Evolutionary conservation across 2,888 invertebrate genomes (phyloP), one percentile per base, ranked within the genome.

Genomic region (Tachina grossa): DNA sequence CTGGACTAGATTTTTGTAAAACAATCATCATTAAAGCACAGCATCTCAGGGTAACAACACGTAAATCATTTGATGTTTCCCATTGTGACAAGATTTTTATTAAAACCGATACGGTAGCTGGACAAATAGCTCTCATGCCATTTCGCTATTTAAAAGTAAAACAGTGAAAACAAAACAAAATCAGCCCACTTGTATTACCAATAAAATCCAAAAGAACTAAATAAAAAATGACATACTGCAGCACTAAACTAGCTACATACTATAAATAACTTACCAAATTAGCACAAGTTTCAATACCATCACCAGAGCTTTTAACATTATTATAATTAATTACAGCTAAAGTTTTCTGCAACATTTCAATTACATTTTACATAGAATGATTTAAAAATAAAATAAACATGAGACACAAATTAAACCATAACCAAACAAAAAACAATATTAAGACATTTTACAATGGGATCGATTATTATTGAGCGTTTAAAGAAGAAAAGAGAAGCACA

Each of bases 51-150:
- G 94, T 93, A 39, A 93, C 91, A 71, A 91, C 89, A 59, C 94
- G 93, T 45, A 94, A 89, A 43, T 90, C 90, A 85, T 89, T 88
- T 49, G 92, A 88, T 45, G 92, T 91, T 86, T 93, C 93, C 89
- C 92, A 92, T 76, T 91, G 91, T 78, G 93, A 91, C 65, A 95
- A 91, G n/a, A 94, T 92, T 87, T 92, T 93, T 89, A 94, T 93
- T 69, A 95, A 90, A 78, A 95, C 93, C 84, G 94, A 94, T 71
- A 94, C 93, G 13, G 95, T 95, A 22, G 95, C 94, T 16, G 95
- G 95, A 87, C 94, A 94, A 85, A 95, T 94, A 63, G 94, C 94
- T 87, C 94, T 93, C 90, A 94, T 92, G 57, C 94, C 94, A 93
- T 95, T 95, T 75, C 93, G 93, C 93, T 95, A 68, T 57, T 51